Evolutionary conservation across 2,113 vertebrate genomes (phyloP).

Genomic region (Xiphophorus maculatus): DNA sequence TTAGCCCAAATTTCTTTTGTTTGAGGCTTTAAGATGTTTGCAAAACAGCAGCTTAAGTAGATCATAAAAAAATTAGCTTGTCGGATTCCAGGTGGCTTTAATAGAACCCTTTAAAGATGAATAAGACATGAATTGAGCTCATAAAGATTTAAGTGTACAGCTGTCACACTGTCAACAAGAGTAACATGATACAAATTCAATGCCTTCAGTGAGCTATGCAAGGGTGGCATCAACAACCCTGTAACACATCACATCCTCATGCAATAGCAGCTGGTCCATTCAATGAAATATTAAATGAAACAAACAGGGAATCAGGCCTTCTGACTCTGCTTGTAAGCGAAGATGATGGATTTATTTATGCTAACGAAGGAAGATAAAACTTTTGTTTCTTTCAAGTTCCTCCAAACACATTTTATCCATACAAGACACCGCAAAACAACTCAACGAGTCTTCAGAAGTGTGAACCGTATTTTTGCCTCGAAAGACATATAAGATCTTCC

Average conservation of each 20-base stretch:
- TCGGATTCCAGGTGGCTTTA: constrained; percentile 40
- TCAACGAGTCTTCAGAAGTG: no score
- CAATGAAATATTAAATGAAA: neutral
- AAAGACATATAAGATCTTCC: neutral
- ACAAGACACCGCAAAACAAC: no score
- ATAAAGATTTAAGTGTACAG: neutral
- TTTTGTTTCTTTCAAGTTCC: no score
- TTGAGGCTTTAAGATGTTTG: constrained; percentile 52
- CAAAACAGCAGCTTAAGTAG: constrained; percentile 50
- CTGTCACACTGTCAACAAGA: neutral
- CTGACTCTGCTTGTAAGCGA: neutral
- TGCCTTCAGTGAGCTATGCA: neutral
- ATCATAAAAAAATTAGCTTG: constrained; percentile 29
- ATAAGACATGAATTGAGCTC: neutral
- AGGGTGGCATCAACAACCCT: neutral
- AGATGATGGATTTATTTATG: no score
- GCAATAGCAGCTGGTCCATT: neutral
- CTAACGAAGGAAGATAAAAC: no score
- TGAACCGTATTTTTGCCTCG: neutral
- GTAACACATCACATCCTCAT: neutral
- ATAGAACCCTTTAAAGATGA: constrained; percentile 30
- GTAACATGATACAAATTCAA: neutral
- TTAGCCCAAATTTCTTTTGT: constrained; percentile 29
- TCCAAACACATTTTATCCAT: no score
- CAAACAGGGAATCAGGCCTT: neutral